Conservation (phyloP, 2,113 vertebrate genomes). For the Solea solea region DNA sequence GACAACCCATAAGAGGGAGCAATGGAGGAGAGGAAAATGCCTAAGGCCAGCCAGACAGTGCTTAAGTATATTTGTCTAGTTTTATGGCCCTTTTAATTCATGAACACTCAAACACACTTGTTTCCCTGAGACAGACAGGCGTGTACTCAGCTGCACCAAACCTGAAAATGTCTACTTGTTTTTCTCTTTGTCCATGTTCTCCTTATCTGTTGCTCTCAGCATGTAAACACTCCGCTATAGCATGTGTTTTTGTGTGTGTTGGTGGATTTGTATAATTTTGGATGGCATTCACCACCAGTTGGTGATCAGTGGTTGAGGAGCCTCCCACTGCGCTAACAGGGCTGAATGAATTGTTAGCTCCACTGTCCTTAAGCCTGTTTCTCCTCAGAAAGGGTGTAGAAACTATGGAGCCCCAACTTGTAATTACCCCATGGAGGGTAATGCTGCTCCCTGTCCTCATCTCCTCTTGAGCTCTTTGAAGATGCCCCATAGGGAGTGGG, state of each 20-base stretch:
- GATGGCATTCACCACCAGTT: constrained; percentile 47
- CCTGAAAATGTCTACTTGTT: constrained; percentile 20
- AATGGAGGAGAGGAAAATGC: constrained; percentile 50
- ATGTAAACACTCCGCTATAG: constrained; percentile 12
- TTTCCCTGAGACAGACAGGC: constrained; percentile 59
- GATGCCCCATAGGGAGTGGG: constrained; percentile 70
- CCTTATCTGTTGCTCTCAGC: constrained; percentile 28
- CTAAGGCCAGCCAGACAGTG: constrained; percentile 60
- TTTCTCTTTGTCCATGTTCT: constrained; percentile 10
- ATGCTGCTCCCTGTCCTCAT: constrained; percentile 55
- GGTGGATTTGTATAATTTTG: constrained; percentile 56
- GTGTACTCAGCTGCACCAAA: constrained; percentile 61
- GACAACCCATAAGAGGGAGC: constrained; percentile 15
- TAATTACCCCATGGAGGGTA: constrained; percentile 78
- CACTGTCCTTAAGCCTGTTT: constrained; percentile 68
- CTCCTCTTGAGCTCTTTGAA: constrained; percentile 72
- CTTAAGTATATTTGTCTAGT: constrained; percentile 60
- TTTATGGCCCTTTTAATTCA: constrained; percentile 72
- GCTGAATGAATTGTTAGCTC: constrained; percentile 72
- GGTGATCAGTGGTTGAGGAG: constrained; percentile 36
- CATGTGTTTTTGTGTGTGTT: constrained; percentile 21
- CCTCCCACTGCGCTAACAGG: constrained; percentile 66
- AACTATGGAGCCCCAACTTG: constrained; percentile 63
- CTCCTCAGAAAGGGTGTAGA: constrained; percentile 56
- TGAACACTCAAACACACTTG: constrained; percentile 61